These are phyloP conservation scores for Mus spicilegus DNA, from an alignment of 2,113 vertebrate species.

Conservation along the genomic window DNA sequence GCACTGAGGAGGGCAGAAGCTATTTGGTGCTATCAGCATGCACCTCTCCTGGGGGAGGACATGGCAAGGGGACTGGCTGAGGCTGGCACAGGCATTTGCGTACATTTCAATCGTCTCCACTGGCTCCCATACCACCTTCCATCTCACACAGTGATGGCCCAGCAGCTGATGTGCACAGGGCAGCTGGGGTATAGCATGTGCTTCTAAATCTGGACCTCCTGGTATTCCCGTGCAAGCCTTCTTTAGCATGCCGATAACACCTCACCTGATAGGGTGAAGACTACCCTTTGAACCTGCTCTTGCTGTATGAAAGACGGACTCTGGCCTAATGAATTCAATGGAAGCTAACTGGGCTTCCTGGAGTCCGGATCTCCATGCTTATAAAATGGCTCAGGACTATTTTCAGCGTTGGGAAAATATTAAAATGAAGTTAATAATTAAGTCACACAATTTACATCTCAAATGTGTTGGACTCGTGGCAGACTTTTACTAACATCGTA, in stretches of 20 bases:
- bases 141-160: rapidly evolving
- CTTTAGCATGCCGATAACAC: background rate
- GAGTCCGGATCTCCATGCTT: background rate
- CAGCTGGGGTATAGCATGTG: background rate
- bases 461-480: slow-evolving; percentile 64
- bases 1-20: background rate
- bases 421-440: slow-evolving; percentile 81
- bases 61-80: rapidly evolving
- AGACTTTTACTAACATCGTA: slow-evolving; percentile 75
- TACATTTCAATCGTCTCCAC: background rate
- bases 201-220: background rate
- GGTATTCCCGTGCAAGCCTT: background rate
- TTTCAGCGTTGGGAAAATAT: slow-evolving; percentile 70
- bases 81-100: rapidly evolving
- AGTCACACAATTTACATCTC: slow-evolving; percentile 76
- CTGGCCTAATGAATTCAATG: slow-evolving; percentile 54
- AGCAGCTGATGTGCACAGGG: rapidly evolving
- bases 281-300: background rate
- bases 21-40: background rate
- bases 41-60: background rate
- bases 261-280: background rate
- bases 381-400: slow-evolving; percentile 64
- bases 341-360: slow-evolving; percentile 36
- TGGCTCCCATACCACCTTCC: background rate
- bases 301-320: slow-evolving; percentile 23